phyloP scores from a whole-genome alignment of 1,140 invertebrate genomes.

The Euura lappo region DNA sequence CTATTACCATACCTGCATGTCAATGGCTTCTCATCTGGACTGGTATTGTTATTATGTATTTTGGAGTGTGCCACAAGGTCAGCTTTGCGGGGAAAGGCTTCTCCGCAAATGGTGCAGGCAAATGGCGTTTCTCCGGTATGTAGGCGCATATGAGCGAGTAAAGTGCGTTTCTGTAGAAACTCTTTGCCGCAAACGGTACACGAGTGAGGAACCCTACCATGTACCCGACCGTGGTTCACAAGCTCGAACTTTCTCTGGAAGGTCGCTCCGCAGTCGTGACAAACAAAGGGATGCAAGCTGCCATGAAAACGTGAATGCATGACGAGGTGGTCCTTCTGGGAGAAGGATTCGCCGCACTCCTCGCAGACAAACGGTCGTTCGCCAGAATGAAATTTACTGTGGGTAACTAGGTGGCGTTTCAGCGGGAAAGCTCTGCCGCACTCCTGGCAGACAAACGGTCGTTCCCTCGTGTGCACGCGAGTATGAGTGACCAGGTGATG shows the following conservation, averaged over 20 bases:
- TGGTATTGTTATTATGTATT: constrained; percentile 62
- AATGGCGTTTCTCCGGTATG: constrained; percentile 68
- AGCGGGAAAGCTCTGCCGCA: constrained; percentile 82
- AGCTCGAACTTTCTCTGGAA: constrained; percentile 85
- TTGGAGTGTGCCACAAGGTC: constrained; percentile 74
- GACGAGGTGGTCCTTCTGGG: constrained; percentile 78
- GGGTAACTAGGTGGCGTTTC: constrained; percentile 82
- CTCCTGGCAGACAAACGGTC: constrained; percentile 81
- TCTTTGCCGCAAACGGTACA: constrained; percentile 83
- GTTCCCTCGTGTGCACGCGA: constrained; percentile 74
- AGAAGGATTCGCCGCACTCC: constrained; percentile 88
- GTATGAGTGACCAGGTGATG: constrained; percentile 80
- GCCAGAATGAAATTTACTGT: constrained; percentile 86
- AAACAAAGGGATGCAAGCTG: constrained; percentile 80
- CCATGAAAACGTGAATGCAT: constrained; percentile 86
- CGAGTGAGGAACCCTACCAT: constrained; percentile 80
- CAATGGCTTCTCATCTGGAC: constrained; percentile 52
- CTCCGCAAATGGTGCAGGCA: constrained; percentile 76
- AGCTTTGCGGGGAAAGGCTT: constrained; percentile 74
- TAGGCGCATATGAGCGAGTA: constrained; percentile 76
- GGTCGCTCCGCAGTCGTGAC: constrained; percentile 81
- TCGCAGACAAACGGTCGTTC: constrained; percentile 86
- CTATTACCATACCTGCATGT: constrained; percentile 49
- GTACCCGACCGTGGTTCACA: constrained; percentile 80
- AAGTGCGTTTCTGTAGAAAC: constrained; percentile 81